These are phyloP conservation scores for Taenaris catops DNA, from an alignment of 2,888 invertebrate genomes.

Conservation along the genomic window DNA sequence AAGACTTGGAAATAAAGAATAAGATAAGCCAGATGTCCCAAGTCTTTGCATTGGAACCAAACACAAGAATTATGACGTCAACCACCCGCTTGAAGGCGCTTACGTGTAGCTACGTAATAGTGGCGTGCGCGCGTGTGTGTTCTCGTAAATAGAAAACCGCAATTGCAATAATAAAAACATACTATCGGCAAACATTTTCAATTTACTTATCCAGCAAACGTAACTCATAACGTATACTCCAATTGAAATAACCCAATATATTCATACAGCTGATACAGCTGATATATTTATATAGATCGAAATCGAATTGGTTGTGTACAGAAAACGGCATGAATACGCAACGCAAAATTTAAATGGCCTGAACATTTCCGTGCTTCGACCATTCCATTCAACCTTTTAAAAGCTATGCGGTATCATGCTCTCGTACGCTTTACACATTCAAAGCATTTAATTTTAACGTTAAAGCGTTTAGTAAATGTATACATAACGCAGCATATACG, in stretches of 20 bases:
- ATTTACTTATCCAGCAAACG: too few species aligned
- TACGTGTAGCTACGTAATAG: too few species aligned
- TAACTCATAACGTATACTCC: too few species aligned
- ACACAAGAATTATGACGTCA: too few species aligned
- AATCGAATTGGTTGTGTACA: neutral
- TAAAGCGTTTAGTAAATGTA: constrained; percentile 9
- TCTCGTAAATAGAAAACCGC: too few species aligned
- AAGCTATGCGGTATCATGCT: constrained; percentile 12
- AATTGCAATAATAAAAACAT: neutral
- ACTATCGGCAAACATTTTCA: neutral
- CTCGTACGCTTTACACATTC: constrained; percentile 12
- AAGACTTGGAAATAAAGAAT: too few species aligned
- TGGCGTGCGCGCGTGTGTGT: too few species aligned
- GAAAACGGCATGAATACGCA: neutral
- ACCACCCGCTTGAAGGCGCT: too few species aligned
- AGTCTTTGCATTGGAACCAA: too few species aligned
- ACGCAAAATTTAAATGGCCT: constrained; percentile 10
- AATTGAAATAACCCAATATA: too few species aligned
- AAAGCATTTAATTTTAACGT: constrained; percentile 7
- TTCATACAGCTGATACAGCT: too few species aligned
- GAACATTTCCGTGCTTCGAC: constrained; percentile 12
- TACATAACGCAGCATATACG: neutral
- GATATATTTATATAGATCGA: neutral
- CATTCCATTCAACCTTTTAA: constrained; percentile 11
- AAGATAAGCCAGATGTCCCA: too few species aligned